These are phyloP conservation scores for Hystrix brachyura DNA, from an alignment of 2,113 vertebrate genomes.

Conservation along the genomic window DNA sequence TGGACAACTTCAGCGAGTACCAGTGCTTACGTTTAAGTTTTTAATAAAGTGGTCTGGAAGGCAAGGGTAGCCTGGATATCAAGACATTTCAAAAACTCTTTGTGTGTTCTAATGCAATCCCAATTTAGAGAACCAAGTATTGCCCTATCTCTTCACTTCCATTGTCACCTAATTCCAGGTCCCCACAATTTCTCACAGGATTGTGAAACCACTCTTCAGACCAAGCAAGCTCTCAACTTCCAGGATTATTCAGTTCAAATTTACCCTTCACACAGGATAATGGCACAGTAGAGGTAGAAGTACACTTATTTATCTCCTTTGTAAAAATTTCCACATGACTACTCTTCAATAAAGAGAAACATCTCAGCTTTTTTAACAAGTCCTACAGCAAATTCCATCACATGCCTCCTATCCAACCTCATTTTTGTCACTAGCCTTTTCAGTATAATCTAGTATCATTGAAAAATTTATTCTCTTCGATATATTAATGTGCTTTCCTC, in stretches of 20 bases:
- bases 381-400: background rate
- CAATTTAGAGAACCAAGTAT: background rate
- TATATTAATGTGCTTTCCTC: background rate
- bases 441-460: background rate
- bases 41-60: background rate
- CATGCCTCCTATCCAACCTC: background rate
- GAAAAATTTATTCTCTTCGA: background rate
- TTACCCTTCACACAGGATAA: background rate
- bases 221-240: background rate
- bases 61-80: fast-evolving
- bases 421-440: background rate
- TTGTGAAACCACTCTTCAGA: background rate
- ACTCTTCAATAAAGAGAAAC: background rate
- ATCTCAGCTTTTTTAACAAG: background rate
- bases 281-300: background rate
- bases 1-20: background rate
- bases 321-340: background rate
- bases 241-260: conserved; percentile 8
- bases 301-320: background rate
- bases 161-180: background rate
- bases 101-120: background rate
- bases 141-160: background rate
- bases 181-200: background rate
- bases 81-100: background rate
- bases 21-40: background rate